phyloP scores from a whole-genome alignment of 1,140 invertebrate genomes.

The Lordiphosa stackelbergi region DNA sequence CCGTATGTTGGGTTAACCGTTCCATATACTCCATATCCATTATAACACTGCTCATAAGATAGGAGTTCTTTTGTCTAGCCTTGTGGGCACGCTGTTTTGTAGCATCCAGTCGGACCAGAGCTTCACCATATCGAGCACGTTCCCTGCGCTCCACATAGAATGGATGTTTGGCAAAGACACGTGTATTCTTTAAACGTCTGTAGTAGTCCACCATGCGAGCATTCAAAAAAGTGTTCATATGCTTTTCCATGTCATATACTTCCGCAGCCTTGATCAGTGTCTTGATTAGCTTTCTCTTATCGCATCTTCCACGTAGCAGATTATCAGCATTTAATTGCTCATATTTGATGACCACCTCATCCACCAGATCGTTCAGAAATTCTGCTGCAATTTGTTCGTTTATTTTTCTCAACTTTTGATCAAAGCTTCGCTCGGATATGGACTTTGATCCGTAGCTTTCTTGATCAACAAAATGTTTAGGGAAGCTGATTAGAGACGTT shows the following conservation, averaged over 20 bases:
- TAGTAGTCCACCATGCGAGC: slow-evolving; percentile 28
- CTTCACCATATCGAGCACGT: neutral
- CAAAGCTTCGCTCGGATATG: too few relatives aligned
- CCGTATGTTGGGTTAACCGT: slow-evolving; percentile 1
- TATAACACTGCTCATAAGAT: slow-evolving; percentile 3
- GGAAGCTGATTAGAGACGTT: too few relatives aligned
- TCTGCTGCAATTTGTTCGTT: neutral
- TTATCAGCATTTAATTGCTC: neutral
- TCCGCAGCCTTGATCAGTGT: neutral
- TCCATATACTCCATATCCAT: slow-evolving; percentile 24
- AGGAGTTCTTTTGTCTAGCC: slow-evolving; percentile 8
- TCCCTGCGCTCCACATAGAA: fast-evolving
- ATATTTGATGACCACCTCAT: neutral
- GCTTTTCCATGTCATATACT: neutral
- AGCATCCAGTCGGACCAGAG: slow-evolving; percentile 14
- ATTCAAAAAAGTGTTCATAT: slow-evolving; percentile 13
- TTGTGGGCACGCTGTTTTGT: neutral
- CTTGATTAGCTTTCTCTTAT: slow-evolving; percentile 18
- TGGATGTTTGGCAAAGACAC: neutral
- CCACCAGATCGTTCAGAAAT: slow-evolving; percentile 20
- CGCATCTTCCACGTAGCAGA: neutral
- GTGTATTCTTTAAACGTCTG: slow-evolving; percentile 26
- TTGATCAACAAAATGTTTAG: too few relatives aligned
- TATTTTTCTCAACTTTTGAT: neutral
- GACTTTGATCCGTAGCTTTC: too few relatives aligned